phyloP scores from a whole-genome alignment of 2,113 vertebrate genomes.

The Actenoides hombroni region DNA sequence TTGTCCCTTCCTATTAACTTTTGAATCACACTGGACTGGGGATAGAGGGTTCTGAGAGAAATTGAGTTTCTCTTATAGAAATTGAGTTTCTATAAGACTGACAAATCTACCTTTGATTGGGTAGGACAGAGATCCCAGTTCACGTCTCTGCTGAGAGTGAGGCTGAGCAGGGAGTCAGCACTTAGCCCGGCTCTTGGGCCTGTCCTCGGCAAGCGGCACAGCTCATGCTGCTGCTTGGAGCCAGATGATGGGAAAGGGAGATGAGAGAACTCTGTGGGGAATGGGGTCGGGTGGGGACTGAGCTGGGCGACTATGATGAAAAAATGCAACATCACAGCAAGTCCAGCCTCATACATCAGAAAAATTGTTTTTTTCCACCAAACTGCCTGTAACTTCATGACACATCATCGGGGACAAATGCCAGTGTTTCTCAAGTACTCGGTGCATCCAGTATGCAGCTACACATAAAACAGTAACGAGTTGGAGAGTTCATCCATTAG shows the following conservation, averaged over 20 bases:
- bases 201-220: neutral
- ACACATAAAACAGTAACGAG: neutral
- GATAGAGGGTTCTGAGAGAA: neutral
- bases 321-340: neutral
- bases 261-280: neutral
- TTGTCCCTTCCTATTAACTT: slow-evolving; percentile 64
- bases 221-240: neutral
- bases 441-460: neutral
- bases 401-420: slow-evolving; percentile 13
- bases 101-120: neutral
- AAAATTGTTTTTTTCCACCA: slow-evolving; percentile 1
- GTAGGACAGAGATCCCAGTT: neutral
- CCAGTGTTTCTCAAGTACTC: slow-evolving; percentile 17
- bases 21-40: neutral
- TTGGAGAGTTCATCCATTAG: neutral
- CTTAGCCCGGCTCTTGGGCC: neutral
- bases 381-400: neutral
- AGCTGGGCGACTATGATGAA: neutral
- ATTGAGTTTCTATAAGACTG: neutral
- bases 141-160: neutral
- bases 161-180: neutral
- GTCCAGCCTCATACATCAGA: neutral
- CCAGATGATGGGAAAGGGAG: neutral
- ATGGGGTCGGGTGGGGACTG: neutral
- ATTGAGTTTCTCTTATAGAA: slow-evolving; percentile 20